Evolutionary conservation across 2,113 vertebrate genomes (phyloP).

Genomic region (Xyliphius kryptos): DNA sequence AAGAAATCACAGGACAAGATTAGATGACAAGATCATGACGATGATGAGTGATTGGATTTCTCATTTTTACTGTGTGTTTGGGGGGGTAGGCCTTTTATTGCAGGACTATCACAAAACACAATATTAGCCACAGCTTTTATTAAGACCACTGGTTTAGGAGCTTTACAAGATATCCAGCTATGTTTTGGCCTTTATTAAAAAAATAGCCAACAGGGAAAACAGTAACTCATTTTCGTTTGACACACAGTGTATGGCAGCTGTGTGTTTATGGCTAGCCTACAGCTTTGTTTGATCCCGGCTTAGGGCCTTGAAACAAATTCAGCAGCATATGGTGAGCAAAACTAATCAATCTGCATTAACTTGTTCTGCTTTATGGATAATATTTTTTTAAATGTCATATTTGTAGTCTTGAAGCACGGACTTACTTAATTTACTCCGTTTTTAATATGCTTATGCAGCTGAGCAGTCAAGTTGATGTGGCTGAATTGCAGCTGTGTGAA

Average conservation of each 20-base stretch:
- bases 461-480: conserved; percentile 29
- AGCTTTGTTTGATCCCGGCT: background rate
- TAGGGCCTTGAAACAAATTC: no score
- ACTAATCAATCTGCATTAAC: no score
- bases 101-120: conserved; percentile 23
- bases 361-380: no score
- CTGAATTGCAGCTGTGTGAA: conserved; percentile 33
- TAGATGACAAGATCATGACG: conserved; percentile 44
- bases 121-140: conserved; percentile 25
- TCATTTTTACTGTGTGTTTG: conserved; percentile 9
- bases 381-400: no score
- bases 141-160: conserved; percentile 19
- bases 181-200: conserved; percentile 7
- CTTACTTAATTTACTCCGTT: no score
- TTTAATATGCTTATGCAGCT: no score
- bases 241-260: background rate
- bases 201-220: background rate
- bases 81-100: conserved; percentile 10
- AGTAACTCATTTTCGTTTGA: background rate
- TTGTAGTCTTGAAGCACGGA: no score
- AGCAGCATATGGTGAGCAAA: no score
- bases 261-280: background rate
- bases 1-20: conserved; percentile 37
- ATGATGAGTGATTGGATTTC: conserved; percentile 46
- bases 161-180: conserved; percentile 22